Base-by-base conservation (phyloP, 1,140 invertebrate genomes). In the Saxidomus purpurata region DNA sequence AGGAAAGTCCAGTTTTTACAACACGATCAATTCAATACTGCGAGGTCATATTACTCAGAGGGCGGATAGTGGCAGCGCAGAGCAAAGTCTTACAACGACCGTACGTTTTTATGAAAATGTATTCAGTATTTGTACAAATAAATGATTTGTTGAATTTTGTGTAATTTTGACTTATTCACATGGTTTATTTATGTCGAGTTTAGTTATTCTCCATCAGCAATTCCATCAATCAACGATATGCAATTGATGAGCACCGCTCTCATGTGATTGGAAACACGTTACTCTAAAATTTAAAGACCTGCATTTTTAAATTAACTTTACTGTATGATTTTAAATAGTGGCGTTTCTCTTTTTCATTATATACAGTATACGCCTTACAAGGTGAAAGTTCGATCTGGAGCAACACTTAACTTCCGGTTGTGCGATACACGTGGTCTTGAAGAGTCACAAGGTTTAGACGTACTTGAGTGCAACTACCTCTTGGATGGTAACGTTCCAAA, bases 381-480 rank as follows among this genome's bases (percentile, higher is more conserved):
- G 1, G 59, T 82, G n/a, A 2, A 28, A 8, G 52, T 15, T 19
- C 34, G 80, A 67, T 88, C 87, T 31, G 87, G 89, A 11, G 36
- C 55, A 13, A 79, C 63, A 6, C 19, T 90, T 34, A 92, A 89
- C 19, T 90, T 92, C 31, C 80, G 89, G 17, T 25, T 92, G 47
- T 91, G 90, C 86, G 91, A 92, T 52, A 92, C 91, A 22, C 88
- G 85, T 17, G 91, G 91, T 38, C 67, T 92, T 34, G 91, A 92
- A 47, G 90, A 88, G 8, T 38, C 74, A 4, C 87, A 90, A 36
- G 91, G 89, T 9, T 25, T 92, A 17, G 92, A 92, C 55, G 34
- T 63, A 3, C 22, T 69, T n/a, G 90, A 91, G n/a, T 34, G 89
- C 0, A 36, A 49, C 31, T 82, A 67, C 67, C 19, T 92, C 17